phyloP scores from a whole-genome alignment of 2,888 invertebrate species.

The Hanleya hanleyi region DNA sequence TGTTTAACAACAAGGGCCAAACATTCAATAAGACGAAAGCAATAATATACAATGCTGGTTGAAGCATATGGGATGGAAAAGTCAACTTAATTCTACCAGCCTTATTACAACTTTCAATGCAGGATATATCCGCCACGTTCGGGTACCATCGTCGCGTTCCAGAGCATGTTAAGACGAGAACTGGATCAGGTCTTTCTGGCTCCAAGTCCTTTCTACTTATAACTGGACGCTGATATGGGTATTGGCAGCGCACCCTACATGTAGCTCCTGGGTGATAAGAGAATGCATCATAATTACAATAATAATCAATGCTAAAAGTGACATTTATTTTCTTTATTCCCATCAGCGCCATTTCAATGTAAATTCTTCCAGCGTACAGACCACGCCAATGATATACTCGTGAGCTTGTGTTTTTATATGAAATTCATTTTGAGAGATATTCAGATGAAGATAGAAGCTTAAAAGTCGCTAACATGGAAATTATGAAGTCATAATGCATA shows the following conservation, averaged over 20 bases:
- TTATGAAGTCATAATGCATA: no score
- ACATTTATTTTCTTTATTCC: not conserved
- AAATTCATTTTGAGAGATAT: no score
- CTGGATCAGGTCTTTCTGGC: conserved; percentile 13
- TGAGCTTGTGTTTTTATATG: no score
- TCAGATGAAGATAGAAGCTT: no score
- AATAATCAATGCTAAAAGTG: not conserved
- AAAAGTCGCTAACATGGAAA: no score
- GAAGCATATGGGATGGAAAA: no score
- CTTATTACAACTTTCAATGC: conserved; percentile 44
- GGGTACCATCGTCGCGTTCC: conserved; percentile 53
- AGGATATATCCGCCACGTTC: conserved; percentile 37
- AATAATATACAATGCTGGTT: no score
- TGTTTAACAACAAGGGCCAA: no score
- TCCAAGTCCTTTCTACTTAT: not conserved
- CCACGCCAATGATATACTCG: no score
- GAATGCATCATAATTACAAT: not conserved
- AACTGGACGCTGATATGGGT: conserved; percentile 36
- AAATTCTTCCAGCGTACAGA: no score
- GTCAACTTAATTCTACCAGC: no score
- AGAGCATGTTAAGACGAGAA: conserved; percentile 44
- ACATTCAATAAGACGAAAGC: no score
- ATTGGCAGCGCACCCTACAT: conserved; percentile 45
- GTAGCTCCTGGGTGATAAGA: conserved; percentile 39
- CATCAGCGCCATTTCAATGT: not conserved